Evolutionary conservation across 2,113 vertebrate species (phyloP), one percentile per base, ranked within the genome.

Genomic region (Prolemur simus): DNA sequence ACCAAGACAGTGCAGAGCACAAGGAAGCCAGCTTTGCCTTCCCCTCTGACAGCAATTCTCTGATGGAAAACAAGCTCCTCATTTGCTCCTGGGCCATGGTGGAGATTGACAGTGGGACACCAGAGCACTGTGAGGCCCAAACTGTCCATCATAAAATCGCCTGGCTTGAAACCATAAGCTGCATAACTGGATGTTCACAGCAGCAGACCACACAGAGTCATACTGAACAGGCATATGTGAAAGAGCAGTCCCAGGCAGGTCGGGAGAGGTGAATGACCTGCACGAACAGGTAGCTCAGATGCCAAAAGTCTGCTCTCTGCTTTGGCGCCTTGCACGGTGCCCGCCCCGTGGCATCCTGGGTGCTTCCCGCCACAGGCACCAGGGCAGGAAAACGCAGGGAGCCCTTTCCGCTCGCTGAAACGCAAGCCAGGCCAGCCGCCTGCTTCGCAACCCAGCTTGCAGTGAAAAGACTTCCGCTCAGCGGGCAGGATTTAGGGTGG

Each of bases 351-450:
- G 1, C 77, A 8, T 77, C 34, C 6, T 3, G 6, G 27, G 12
- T 23, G 0, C 3, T 6, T 10, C 92, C 12, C 34, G 8, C 7
- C 6, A 15, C 25, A 11, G 27, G 7, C 3, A 3, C 12, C 11
- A 27, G n/a, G 42, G 25, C 23, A 63, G 5, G 9, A 8, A 2
- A 8, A 58, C 34, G 5, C 9, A 34, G 0, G 0, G 52, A 25
- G 34, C 8, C 29, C 17, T 1, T 3, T 66, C 32, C 4, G 0
- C 25, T 21, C 1, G 9, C 9, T 2, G 9, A 11, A 5, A 10
- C 1, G 14, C 8, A 71, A 71, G 14, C 23, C 8, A 8, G 23
- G 52, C 52, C 23, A 39, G 52, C 12, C 9, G 39, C 25, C 4
- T 23, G 18, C 47, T 20, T 45, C 18, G 23, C 39, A 45, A 4